These are phyloP conservation scores for Clarias pachynema DNA, from an alignment of 2,797 vertebrate genomes.

Conservation along the genomic window DNA sequence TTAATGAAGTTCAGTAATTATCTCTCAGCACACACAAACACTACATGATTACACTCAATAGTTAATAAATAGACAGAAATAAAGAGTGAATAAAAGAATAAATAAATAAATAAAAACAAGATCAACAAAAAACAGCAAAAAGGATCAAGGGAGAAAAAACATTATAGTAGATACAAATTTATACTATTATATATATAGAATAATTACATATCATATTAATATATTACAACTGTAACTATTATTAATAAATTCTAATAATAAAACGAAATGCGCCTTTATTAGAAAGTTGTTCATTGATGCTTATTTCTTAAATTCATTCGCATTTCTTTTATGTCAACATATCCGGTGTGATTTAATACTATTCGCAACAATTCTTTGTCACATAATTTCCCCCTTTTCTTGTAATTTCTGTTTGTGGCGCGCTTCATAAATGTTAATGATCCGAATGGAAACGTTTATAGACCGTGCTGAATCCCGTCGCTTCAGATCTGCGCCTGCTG, in stretches of 20 bases:
- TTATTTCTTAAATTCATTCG: neutral
- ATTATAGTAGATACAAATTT: neutral
- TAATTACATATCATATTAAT: neutral
- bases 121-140: too few relatives aligned
- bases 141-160: too few relatives aligned
- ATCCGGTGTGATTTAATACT: neutral
- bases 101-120: neutral
- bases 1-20: neutral
- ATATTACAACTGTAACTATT: neutral
- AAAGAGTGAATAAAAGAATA: neutral
- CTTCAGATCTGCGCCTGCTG: constrained; percentile 7
- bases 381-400: neutral
- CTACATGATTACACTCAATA: neutral
- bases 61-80: neutral
- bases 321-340: neutral
- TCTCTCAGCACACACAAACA: neutral
- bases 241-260: neutral
- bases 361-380: constrained; percentile 6
- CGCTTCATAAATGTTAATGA: constrained; percentile 54
- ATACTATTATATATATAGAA: neutral
- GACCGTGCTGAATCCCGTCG: neutral
- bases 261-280: neutral
- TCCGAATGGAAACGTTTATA: constrained; percentile 38
- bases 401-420: constrained; percentile 46
- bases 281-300: constrained; percentile 6